phyloP scores from a whole-genome alignment of 2,888 invertebrate genomes.

The Pristionchus mayeri region DNA sequence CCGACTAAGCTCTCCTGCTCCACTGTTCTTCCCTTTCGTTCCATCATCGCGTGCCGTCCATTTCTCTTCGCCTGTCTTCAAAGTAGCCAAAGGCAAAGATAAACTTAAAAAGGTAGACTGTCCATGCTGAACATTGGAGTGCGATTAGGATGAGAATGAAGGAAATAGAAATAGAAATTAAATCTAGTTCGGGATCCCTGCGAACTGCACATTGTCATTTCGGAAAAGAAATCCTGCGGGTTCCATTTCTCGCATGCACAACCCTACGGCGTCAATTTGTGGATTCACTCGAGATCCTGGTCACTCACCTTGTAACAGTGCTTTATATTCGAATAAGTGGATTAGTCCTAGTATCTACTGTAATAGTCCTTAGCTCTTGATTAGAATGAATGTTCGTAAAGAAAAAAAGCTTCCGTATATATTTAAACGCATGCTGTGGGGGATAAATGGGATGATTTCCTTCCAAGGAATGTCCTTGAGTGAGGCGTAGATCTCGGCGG shows the following conservation, averaged over 20 bases:
- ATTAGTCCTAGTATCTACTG: too few species aligned
- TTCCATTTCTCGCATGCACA: neutral
- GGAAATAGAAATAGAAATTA: too few species aligned
- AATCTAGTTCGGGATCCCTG: too few species aligned
- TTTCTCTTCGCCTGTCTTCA: neutral
- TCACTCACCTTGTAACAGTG: too few species aligned
- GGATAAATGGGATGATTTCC: neutral
- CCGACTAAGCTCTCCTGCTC: neutral
- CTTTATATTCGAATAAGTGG: too few species aligned
- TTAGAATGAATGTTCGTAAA: too few species aligned
- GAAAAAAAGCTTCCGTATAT: too few species aligned
- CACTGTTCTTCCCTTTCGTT: neutral
- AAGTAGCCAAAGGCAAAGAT: neutral
- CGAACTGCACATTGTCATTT: too few species aligned
- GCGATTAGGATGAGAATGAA: too few species aligned
- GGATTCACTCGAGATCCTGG: neutral
- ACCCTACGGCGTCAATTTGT: neutral
- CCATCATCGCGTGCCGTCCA: neutral
- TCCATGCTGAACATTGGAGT: too few species aligned
- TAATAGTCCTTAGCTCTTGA: too few species aligned
- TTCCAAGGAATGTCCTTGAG: neutral
- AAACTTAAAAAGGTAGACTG: constrained; percentile 22
- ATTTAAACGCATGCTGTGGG: too few species aligned
- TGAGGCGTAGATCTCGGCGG: neutral
- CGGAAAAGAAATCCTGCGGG: neutral